A percentile compares a stretch with the other conserved stretches of the same genome.
phyloP scores from a whole-genome alignment of 2,113 vertebrate genomes.

The Notarius quadriscutis region DNA sequence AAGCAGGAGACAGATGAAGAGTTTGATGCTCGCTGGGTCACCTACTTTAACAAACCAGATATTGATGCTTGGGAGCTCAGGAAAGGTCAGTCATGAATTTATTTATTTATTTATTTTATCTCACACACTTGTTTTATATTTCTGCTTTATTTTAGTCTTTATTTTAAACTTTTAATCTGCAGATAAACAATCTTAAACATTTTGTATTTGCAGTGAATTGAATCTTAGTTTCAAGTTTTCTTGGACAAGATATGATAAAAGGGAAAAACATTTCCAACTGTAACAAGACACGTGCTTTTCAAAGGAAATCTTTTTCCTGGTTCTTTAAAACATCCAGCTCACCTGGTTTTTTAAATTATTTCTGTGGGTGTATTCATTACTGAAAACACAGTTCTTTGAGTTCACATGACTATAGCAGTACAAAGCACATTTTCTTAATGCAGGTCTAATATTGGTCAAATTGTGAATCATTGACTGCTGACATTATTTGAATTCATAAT shows the following conservation, averaged over 20 bases:
- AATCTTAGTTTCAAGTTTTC: neutral
- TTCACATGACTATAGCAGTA: neutral
- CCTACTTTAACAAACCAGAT: slow-evolving; percentile 94
- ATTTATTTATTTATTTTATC: neutral
- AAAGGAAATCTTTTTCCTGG: neutral
- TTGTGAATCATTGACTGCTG: neutral
- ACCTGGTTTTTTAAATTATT: neutral
- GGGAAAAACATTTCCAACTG: neutral
- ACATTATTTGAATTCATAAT: neutral
- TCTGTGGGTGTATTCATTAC: neutral
- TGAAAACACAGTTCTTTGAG: neutral
- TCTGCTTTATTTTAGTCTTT: neutral
- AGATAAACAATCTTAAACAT: neutral
- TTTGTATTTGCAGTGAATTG: neutral
- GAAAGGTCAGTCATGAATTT: slow-evolving; percentile 78
- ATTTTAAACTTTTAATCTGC: neutral
- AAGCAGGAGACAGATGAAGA: slow-evolving; percentile 93
- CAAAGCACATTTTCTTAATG: neutral
- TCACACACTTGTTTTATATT: neutral
- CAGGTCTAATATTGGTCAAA: neutral
- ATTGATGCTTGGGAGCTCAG: slow-evolving; percentile 97
- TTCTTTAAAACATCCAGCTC: neutral
- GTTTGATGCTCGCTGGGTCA: slow-evolving; percentile 98
- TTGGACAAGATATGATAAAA: neutral
- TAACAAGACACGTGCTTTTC: neutral